Percentiles rank a stretch among this genome's conserved stretches.
These are phyloP conservation scores for Astyanax mexicanus DNA, from an alignment of 2,797 vertebrate genomes.

Conservation along the genomic window DNA sequence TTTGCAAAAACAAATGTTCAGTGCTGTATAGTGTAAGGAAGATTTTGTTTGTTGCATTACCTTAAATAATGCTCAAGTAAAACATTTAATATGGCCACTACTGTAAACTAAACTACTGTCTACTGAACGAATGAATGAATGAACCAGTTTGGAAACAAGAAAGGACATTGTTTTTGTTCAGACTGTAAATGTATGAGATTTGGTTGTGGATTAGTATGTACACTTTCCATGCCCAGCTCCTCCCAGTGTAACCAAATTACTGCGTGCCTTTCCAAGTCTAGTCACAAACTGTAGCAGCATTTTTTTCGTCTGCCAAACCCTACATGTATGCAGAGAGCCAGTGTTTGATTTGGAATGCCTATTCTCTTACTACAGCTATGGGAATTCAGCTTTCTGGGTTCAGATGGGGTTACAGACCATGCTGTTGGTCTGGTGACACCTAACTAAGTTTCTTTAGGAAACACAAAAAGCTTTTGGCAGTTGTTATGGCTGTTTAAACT, in stretches of 20 bases:
- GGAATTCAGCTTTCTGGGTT: slow-evolving; percentile 56
- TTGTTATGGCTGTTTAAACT: too few relatives aligned
- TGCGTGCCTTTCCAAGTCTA: slow-evolving; percentile 62
- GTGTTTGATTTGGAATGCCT: slow-evolving; percentile 66
- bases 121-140: too few relatives aligned
- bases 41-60: too few relatives aligned
- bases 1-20: background rate
- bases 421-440: slow-evolving; percentile 37
- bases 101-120: too few relatives aligned
- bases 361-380: slow-evolving; percentile 55
- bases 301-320: slow-evolving; percentile 51
- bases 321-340: slow-evolving; percentile 47
- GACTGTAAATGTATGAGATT: background rate
- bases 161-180: background rate
- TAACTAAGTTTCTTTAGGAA: too few relatives aligned
- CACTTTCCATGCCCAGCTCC: slow-evolving; percentile 16
- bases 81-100: too few relatives aligned
- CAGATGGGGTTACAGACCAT: slow-evolving; percentile 17
- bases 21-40: background rate
- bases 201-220: slow-evolving; percentile 21
- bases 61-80: too few relatives aligned
- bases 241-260: slow-evolving; percentile 45
- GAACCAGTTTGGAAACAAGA: background rate
- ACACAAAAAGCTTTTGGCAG: too few relatives aligned
- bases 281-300: slow-evolving; percentile 43